A percentile compares a stretch with the other conserved stretches of the same genome.
Conservation (phyloP, 2,888 invertebrate species). For the Homarus gammarus region DNA sequence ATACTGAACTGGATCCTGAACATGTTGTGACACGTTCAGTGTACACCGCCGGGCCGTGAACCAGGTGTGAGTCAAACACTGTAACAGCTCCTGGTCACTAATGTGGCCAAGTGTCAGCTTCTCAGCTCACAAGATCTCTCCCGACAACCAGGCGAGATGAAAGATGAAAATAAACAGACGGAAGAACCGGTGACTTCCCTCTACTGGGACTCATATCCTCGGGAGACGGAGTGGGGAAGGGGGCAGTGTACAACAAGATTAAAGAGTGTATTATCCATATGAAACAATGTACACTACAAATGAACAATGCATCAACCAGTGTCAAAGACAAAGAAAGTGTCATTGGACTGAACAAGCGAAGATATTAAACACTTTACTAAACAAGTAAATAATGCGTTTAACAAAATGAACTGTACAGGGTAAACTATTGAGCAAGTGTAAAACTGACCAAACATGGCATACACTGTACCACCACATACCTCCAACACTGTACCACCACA, state of each 20-base stretch:
- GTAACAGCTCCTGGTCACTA: too few species aligned
- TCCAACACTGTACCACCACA: neutral
- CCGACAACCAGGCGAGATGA: too few species aligned
- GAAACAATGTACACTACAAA: too few species aligned
- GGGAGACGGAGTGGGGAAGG: neutral
- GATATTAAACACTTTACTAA: neutral
- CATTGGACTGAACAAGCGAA: neutral
- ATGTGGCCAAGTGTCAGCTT: too few species aligned
- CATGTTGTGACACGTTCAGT: neutral
- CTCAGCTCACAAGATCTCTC: too few species aligned
- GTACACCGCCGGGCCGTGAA: too few species aligned
- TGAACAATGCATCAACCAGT: too few species aligned
- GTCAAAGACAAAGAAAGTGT: neutral
- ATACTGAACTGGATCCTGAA: neutral
- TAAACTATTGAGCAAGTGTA: neutral
- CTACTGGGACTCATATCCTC: neutral
- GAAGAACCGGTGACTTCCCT: too few species aligned
- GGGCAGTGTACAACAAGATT: neutral
- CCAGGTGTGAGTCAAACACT: too few species aligned
- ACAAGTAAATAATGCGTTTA: neutral
- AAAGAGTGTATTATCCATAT: too few species aligned
- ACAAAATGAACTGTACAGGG: neutral
- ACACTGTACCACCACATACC: neutral
- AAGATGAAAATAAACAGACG: too few species aligned
- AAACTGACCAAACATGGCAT: neutral